Base-by-base conservation (phyloP, 37 sponge, comb jelly and placozoan genomes). In the Dysidea cf. avara region DNA sequence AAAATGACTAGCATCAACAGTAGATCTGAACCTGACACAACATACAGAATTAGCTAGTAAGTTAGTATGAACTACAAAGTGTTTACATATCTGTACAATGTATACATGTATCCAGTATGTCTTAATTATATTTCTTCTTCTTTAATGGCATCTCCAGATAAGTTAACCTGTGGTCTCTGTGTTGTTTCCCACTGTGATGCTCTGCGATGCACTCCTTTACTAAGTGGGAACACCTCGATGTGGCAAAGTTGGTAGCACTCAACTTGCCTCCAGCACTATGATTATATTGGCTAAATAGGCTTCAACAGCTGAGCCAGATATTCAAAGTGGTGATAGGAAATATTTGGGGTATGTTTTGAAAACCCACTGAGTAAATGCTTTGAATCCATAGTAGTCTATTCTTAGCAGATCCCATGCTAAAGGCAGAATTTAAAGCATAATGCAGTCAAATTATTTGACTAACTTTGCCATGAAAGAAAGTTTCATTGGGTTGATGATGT, bases 401-500 rank as follows among this genome's bases (percentile, higher is more conserved):
- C 74, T 35, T 30, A 72, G 47, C 16, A 56, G 39, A 26, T 72
- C 74, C 58, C 58, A 72, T 11, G 66, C 60, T 58, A 58, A 28
- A 58, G 25, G n/a, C n/a, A n/a, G n/a, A n/a, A n/a, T n/a, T n/a
- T n/a, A n/a, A n/a, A n/a, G n/a, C n/a, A n/a, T n/a, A n/a, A n/a
- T n/a, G n/a, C n/a, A n/a, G n/a, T n/a, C n/a, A n/a, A n/a, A n/a
- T n/a, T n/a, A n/a, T n/a, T n/a, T n/a, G 11, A 28, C 64, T 9
- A 7, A 63, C 64, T 68, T 68, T 68, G 69, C 69, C 69, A 68
- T 17, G 69, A 68, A 9, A 68, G 22, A 46, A 68, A 68, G 13
- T 68, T 40, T n/a, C 7, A 22, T 13, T 68, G 69, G 6, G 28
- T 39, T 3, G 6, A 7, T 14, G 20, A 18, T 6, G 69, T 46